Evolutionary conservation across 2,113 vertebrate species (phyloP).

Genomic region (Pelusios castaneus): DNA sequence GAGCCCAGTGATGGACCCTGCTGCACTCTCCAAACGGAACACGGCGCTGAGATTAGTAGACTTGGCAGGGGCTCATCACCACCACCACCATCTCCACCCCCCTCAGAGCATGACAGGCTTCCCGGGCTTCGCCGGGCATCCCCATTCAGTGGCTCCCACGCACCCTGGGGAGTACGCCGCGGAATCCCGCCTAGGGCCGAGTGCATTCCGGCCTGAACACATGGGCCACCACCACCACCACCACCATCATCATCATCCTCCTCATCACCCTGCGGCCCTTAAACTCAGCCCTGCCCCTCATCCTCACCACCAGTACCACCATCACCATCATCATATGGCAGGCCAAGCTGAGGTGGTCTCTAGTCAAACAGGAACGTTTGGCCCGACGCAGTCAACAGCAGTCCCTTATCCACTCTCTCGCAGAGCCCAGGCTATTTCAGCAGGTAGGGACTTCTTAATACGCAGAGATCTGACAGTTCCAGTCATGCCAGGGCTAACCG

Average conservation of each 20-base stretch:
- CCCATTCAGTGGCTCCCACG: conserved; percentile 85
- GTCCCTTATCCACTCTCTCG: conserved; percentile 84
- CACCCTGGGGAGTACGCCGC: conserved; percentile 87
- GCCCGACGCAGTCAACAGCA: conserved; percentile 84
- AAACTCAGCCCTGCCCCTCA: conserved; percentile 96
- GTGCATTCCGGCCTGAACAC: conserved; percentile 90
- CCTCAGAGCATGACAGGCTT: conserved; percentile 90
- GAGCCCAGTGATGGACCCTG: conserved; percentile 89
- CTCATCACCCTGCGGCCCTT: conserved; percentile 86
- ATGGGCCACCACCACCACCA: conserved; percentile 89
- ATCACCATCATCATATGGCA: conserved; percentile 82
- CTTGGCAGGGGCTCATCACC: conserved; percentile 86
- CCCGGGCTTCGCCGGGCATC: conserved; percentile 88
- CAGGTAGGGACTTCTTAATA: conserved; percentile 92
- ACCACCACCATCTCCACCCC: conserved; percentile 78
- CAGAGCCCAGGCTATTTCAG: conserved; percentile 83
- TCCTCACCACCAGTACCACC: conserved; percentile 81
- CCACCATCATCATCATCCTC: conserved; percentile 85
- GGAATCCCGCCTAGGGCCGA: conserved; percentile 88
- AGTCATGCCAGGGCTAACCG: conserved; percentile 87
- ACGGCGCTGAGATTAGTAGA: conserved; percentile 92
- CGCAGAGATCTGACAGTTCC: conserved; percentile 88
- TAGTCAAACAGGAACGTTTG: conserved; percentile 87
- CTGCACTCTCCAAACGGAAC: conserved; percentile 90
- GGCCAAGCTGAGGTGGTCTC: conserved; percentile 90